Evolutionary conservation across 1,140 invertebrate species (phyloP), one percentile per base, ranked within the genome.

Genomic region (Drosophila takahashii): DNA sequence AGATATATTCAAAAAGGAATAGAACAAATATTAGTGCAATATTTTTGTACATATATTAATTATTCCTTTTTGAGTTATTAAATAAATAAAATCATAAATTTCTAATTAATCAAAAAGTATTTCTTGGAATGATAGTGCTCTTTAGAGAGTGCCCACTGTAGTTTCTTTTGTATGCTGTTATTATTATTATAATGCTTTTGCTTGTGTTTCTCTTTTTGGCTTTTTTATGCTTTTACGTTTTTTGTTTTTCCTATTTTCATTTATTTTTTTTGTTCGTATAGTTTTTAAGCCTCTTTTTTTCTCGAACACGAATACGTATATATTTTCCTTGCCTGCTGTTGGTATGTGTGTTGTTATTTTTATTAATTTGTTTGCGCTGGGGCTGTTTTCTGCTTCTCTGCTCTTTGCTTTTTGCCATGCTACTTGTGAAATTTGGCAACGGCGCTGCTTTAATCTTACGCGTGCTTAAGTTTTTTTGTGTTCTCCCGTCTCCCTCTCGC

Each of bases 371-470:
- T 72, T 72, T 72, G 54, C 69, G 48, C 47, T 70, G 65, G 67
- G 65, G 45, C 67, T 72, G 65, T 72, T 72, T 72, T 71, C 52
- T 39, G 39, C 26, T 29, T 54, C 37, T 60, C 26, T 59, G 56
- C 57, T 66, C 54, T 70, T 50, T 47, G 50, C 52, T 39, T 70
- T 70, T 66, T 69, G 37, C 50, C 64, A 51, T 66, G 58, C 58
- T 62, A 58, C 44, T 50, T 32, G 50, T 71, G 67, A 70, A 71
- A 57, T 27, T 56, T n/a, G 67, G 71, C 72, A 74, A 75, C 72
- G 22, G 29, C 29, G 61, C 80, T 79, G 69, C 85, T 90, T 89
- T 85, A 89, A 90, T 89, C 84, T 89, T 84, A 90, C 80, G 85
- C 80, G 85, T 84, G 85, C 79, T 87, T 87, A 79, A 77, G 71